phyloP scores from a whole-genome alignment of 2,113 vertebrate species.

The Mustelus asterias region DNA sequence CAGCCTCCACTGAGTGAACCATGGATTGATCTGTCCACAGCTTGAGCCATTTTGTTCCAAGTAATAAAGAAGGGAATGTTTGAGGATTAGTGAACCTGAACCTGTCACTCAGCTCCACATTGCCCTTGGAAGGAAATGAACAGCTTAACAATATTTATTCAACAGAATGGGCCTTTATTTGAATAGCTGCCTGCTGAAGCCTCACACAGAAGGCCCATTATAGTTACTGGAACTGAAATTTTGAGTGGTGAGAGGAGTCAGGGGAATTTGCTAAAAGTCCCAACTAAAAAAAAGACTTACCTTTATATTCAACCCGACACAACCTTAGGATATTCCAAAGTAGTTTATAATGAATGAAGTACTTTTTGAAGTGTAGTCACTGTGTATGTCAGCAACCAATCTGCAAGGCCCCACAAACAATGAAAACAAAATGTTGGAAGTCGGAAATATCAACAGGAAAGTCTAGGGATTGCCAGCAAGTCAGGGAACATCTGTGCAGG shows the following conservation, averaged over 20 bases:
- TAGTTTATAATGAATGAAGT: neutral
- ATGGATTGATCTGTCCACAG: neutral
- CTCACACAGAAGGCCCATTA: neutral
- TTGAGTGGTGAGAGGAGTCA: neutral
- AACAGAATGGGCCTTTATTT: neutral
- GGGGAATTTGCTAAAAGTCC: neutral
- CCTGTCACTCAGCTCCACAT: neutral
- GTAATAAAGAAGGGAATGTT: neutral
- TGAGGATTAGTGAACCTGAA: neutral
- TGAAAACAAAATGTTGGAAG: neutral
- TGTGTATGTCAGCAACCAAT: neutral
- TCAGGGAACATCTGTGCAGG: neutral
- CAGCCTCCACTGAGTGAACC: neutral
- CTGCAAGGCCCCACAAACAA: neutral
- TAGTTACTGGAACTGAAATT: neutral
- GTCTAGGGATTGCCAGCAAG: neutral
- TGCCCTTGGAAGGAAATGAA: neutral
- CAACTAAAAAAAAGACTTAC: neutral
- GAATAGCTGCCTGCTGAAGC: conserved; percentile 14
- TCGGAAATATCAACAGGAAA: neutral
- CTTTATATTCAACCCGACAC: neutral
- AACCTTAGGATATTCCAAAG: neutral
- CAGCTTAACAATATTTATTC: neutral
- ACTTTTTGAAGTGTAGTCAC: neutral
- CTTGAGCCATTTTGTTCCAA: neutral